These are phyloP conservation scores for Chromoteleia sp. DNA, from an alignment of 2,888 invertebrate species.

Conservation along the genomic window DNA sequence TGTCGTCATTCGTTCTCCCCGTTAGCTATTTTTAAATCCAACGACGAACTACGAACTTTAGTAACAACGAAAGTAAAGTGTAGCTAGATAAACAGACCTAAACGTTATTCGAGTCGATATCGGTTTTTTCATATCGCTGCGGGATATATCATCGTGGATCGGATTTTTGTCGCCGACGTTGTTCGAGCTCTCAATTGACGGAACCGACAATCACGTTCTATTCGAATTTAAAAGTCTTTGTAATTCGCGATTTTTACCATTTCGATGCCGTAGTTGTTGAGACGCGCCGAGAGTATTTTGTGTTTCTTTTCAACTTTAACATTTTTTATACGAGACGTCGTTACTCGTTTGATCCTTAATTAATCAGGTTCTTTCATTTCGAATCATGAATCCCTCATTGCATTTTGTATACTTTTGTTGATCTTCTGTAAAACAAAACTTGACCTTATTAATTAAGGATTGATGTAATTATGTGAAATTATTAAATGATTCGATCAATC, in stretches of 20 bases:
- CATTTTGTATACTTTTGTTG: no score
- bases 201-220: slow-evolving; percentile 60
- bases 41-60: slow-evolving; percentile 66
- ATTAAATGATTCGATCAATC: not conserved
- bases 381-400: no score
- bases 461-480: not conserved
- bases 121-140: slow-evolving; percentile 53
- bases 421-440: no score
- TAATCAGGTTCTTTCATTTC: not conserved
- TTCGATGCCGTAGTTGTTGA: slow-evolving; percentile 18
- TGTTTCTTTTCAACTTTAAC: not conserved
- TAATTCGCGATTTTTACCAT: slow-evolving; percentile 47
- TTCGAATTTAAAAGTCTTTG: slow-evolving; percentile 43
- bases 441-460: not conserved
- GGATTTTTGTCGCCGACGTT: slow-evolving; percentile 20
- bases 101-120: slow-evolving; percentile 38
- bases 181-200: slow-evolving; percentile 26
- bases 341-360: slow-evolving; percentile 10
- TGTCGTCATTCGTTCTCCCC: slow-evolving; percentile 51
- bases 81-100: slow-evolving; percentile 53
- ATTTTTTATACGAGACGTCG: not conserved
- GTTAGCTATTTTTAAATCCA: slow-evolving; percentile 58
- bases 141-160: slow-evolving; percentile 18
- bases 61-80: slow-evolving; percentile 64
- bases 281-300: not conserved